These are phyloP conservation scores for Geophilus truncorum DNA, from an alignment of 2,888 invertebrate species.

Conservation along the genomic window DNA sequence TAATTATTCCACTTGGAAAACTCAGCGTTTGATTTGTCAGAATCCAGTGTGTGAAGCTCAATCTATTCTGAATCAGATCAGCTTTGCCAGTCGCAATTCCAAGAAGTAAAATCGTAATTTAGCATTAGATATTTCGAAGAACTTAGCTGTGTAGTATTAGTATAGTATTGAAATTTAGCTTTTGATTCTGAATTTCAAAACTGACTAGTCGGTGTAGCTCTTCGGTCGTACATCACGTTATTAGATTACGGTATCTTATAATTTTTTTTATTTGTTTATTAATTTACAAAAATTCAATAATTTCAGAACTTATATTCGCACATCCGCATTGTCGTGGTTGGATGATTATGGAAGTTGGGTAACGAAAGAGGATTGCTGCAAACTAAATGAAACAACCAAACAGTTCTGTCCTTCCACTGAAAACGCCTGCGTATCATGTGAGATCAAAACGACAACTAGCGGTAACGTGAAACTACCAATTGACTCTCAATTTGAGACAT, in stretches of 20 bases:
- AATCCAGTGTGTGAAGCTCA: conserved; percentile 39
- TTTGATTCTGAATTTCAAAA: too few relatives aligned
- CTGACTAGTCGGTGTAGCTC: too few relatives aligned
- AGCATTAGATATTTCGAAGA: not conserved
- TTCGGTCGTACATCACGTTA: too few relatives aligned
- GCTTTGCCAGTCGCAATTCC: not conserved
- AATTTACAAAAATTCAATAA: too few relatives aligned
- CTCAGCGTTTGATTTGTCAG: conserved; percentile 52
- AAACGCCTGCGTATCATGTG: not conserved
- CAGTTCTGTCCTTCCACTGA: not conserved
- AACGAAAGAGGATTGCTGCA: not conserved
- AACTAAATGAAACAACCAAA: not conserved
- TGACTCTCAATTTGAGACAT: not conserved
- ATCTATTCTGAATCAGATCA: conserved; percentile 41
- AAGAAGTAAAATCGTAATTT: not conserved
- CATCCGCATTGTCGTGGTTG: conserved; percentile 15
- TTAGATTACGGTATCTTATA: too few relatives aligned
- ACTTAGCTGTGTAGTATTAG: too few relatives aligned
- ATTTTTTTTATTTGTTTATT: too few relatives aligned
- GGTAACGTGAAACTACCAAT: not conserved
- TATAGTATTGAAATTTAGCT: too few relatives aligned
- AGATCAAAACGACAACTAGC: not conserved
- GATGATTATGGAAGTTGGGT: conserved; percentile 18
- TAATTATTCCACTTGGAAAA: conserved; percentile 47
- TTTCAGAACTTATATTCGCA: too few relatives aligned